Evolutionary conservation across 2,888 invertebrate species (phyloP), one percentile per base, ranked within the genome.

Genomic region (Limenitis camilla): DNA sequence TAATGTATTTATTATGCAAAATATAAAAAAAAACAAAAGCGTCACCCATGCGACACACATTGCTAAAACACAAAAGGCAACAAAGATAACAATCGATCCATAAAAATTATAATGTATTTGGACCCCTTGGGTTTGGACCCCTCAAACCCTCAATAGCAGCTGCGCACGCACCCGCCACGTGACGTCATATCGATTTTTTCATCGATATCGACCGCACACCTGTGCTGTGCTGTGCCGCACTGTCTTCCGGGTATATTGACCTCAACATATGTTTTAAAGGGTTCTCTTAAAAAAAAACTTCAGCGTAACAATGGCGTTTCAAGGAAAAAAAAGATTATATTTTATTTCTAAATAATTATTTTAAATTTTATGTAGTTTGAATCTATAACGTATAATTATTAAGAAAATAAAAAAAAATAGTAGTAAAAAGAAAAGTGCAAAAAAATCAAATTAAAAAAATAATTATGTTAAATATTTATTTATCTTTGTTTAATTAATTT

Each of bases 151-250:
- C 73, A 75, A 60, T 55, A 74, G 69, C 85, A 85, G 86, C 84
- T 86, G 86, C 85, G 76, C 69, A 63, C 68, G 75, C 76, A 60
- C 64, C 67, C 66, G 74, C 72, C 74, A 76, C 65, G 73, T 85
- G 83, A 85, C 86, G 85, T 84, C 81, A 84, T 70, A 81, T 83
- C 78, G 84, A 84, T 84, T 72, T 72, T 67, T 68, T 64, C 36
- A 78, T 80, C 84, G 82, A 84, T 81, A 84, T 85, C 82, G 84
- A 85, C 57, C 78, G 69, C 65, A 73, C 85, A 85, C 84, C 85
- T 85, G 84, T 81, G 19, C 19, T 19, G 19, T 68, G 69, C 79
- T 63, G 78, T 77, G 81, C 73, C 71, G 61, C 72, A 66, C 72
- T 72, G 66, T 67, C 74, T 76, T 80, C 81, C 78, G 78, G 80